Conservation (phyloP, 2,888 invertebrate species). For the Stegana nigrithorax region DNA sequence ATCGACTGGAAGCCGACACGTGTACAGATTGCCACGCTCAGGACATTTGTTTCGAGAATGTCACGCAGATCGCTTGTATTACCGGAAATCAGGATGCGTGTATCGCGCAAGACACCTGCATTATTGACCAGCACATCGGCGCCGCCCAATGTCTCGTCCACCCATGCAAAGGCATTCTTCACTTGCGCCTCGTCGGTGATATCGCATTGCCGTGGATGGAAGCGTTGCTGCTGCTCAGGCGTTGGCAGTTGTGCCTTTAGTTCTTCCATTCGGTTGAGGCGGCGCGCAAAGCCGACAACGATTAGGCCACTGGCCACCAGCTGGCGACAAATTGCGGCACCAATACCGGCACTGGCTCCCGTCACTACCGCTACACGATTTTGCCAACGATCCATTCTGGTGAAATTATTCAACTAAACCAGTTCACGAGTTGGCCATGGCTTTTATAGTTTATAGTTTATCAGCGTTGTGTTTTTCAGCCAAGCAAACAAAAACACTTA, state of each 20-base stretch:
- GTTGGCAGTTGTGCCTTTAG: conserved; percentile 34
- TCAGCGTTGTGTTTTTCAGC: no score
- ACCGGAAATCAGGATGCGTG: conserved; percentile 25
- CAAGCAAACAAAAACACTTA: no score
- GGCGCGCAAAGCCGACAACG: conserved; percentile 71
- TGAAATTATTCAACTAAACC: no score
- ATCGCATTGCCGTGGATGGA: conserved; percentile 69
- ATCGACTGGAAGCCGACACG: conserved; percentile 69
- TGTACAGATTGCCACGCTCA: conserved; percentile 66
- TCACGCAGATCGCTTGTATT: conserved; percentile 41
- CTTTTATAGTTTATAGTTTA: no score
- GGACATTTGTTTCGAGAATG: conserved; percentile 67
- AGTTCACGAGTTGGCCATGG: no score
- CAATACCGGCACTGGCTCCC: conserved; percentile 74
- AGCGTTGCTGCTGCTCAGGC: conserved; percentile 39
- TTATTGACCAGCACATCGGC: conserved; percentile 72
- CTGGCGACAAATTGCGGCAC: conserved; percentile 67
- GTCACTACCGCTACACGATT: conserved; percentile 72
- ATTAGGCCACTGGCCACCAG: conserved; percentile 69
- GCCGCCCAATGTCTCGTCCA: conserved; percentile 69
- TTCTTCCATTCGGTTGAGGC: conserved; percentile 66
- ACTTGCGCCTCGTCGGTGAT: conserved; percentile 70
- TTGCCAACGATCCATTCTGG: not conserved
- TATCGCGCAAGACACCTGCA: no score
- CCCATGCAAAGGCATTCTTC: conserved; percentile 68